A percentile compares a stretch with the other conserved stretches of the same genome.
phyloP scores from a whole-genome alignment of 2,888 invertebrate genomes.

The Rhamnusium bicolor region DNA sequence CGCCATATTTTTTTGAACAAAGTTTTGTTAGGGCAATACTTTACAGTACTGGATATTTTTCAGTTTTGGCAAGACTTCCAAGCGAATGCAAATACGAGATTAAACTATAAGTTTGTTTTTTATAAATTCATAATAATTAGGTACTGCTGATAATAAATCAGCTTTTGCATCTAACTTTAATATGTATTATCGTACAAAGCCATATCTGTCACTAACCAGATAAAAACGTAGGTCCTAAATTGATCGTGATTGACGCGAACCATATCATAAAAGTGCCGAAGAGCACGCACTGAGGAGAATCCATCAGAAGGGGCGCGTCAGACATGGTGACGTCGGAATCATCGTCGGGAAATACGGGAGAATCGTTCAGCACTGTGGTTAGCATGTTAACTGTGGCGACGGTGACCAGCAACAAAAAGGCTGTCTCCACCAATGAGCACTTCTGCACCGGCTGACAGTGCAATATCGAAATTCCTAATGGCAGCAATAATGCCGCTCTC shows the following conservation, averaged over 20 bases:
- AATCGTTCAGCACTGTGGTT: constrained; percentile 89
- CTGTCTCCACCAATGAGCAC: constrained; percentile 90
- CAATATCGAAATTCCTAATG: constrained; percentile 85
- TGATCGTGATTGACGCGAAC: constrained; percentile 93
- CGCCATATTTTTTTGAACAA: too few relatives aligned
- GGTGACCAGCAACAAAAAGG: constrained; percentile 89
- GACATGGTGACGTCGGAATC: constrained; percentile 79
- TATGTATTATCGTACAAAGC: background rate
- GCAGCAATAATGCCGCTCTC: constrained; percentile 84
- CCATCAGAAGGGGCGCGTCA: constrained; percentile 79
- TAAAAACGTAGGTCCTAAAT: constrained; percentile 90
- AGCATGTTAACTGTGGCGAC: constrained; percentile 94
- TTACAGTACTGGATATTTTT: too few relatives aligned
- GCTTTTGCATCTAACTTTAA: background rate
- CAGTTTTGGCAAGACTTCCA: too few relatives aligned
- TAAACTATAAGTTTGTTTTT: background rate
- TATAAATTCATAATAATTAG: background rate
- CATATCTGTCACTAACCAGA: constrained; percentile 73
- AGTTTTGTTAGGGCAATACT: too few relatives aligned
- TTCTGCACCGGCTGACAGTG: constrained; percentile 88
- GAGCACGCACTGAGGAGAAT: constrained; percentile 90
- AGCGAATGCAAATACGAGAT: too few relatives aligned
- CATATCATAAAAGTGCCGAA: constrained; percentile 95
- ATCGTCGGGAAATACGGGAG: constrained; percentile 88
- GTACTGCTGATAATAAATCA: background rate